Evolutionary conservation across 2,113 vertebrate genomes (phyloP), one percentile per base, ranked within the genome.

Genomic region (Esox niger): DNA sequence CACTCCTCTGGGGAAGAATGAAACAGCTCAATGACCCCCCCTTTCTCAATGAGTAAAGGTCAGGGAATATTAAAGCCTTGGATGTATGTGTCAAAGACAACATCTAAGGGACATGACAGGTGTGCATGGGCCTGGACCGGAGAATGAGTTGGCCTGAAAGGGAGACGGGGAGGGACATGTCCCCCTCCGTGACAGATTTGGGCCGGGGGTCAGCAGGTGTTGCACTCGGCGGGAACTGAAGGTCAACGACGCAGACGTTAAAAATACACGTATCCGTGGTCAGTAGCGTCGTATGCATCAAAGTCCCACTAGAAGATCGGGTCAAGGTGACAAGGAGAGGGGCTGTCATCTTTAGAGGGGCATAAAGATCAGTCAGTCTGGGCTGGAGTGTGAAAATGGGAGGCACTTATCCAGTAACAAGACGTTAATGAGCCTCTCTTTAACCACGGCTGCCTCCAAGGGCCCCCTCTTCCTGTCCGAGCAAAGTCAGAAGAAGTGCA

Each of bases 31-130:
- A 92, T 94, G 93, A 88, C 70, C 67, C 46, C 32, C 89, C 87
- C 35, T 58, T 85, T 89, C 90, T 93, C 91, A 91, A 91, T 91
- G 86, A 91, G n/a, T n/a, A 95, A 94, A 94, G 90, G 92, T 95
- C 92, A 91, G 84, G 86, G 88, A 91, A 89, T 90, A 92, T 92
- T 91, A 92, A 88, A 87, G 88, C 75, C 30, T 84, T 52, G 88
- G 93, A 89, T 91, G 82, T 88, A 90, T 93, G 87, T 88, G 38
- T 43, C 17, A 86, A 93, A 94, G 93, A 92, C 90, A 94, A 90
- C 90, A 91, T 91, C 74, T 23, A 79, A 78, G 86, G 83, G 89
- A 89, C 88, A 88, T 85, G 91, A 91, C 92, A 90, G 58, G 83
- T 89, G 81, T 86, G 35, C 63, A 63, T 65, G n/a, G 38, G 83